Conservation (phyloP, 2,888 invertebrate species). For the Hypena proboscidalis region DNA sequence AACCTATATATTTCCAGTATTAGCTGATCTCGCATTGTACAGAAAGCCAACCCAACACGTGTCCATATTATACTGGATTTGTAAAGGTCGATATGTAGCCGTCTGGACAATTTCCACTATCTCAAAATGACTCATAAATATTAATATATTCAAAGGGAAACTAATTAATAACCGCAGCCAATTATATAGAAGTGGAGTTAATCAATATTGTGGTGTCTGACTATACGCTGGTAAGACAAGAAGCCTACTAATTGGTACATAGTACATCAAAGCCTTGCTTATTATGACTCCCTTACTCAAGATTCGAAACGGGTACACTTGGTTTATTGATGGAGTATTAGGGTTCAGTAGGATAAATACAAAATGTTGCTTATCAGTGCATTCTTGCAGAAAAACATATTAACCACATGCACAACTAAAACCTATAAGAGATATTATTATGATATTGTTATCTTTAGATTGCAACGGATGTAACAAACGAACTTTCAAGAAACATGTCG, state of each 20-base stretch:
- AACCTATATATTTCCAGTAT: too few relatives aligned
- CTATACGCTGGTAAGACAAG: constrained; percentile 59
- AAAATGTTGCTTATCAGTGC: too few relatives aligned
- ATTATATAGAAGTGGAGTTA: constrained; percentile 67
- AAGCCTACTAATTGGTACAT: constrained; percentile 69
- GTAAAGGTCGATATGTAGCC: too few relatives aligned
- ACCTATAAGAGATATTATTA: too few relatives aligned
- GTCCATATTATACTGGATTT: too few relatives aligned
- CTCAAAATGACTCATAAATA: constrained; percentile 40
- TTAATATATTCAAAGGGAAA: constrained; percentile 55
- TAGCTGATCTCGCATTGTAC: too few relatives aligned
- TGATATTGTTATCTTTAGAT: too few relatives aligned
- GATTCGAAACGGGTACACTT: constrained; percentile 36
- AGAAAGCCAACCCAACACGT: too few relatives aligned
- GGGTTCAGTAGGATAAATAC: constrained; percentile 25
- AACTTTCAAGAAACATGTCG: too few relatives aligned
- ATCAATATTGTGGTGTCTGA: constrained; percentile 66
- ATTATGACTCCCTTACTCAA: constrained; percentile 53
- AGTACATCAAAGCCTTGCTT: constrained; percentile 59
- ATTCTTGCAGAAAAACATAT: too few relatives aligned
- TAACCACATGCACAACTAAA: too few relatives aligned
- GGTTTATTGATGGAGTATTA: constrained; percentile 25
- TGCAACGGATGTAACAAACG: too few relatives aligned
- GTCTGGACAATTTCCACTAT: constrained; percentile 21
- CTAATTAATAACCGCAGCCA: constrained; percentile 71